These are phyloP conservation scores for Julus scandinavius DNA, from an alignment of 2,888 invertebrate genomes.

Conservation along the genomic window DNA sequence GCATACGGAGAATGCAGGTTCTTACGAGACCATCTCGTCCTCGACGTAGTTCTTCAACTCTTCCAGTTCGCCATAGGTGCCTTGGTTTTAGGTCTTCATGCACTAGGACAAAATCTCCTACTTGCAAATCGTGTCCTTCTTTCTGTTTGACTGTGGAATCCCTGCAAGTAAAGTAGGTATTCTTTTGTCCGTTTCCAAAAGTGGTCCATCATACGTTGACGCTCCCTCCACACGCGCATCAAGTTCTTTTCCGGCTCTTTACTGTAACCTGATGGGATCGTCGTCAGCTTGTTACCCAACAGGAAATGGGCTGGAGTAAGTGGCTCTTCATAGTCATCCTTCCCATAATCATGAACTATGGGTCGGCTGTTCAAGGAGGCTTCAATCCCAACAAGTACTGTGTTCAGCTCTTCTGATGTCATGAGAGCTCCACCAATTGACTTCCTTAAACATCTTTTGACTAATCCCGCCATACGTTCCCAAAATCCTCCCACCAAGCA, in stretches of 20 bases:
- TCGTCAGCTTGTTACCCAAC: background rate
- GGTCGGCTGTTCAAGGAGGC: background rate
- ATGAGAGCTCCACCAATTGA: background rate
- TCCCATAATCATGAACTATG: background rate
- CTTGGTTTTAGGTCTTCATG: background rate
- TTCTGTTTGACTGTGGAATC: background rate
- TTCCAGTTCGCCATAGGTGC: background rate
- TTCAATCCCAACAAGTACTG: background rate
- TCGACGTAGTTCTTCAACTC: background rate
- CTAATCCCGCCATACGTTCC: background rate
- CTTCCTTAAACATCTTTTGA: background rate
- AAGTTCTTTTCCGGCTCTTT: background rate
- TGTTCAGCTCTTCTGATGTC: background rate
- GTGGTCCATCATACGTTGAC: background rate
- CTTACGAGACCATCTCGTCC: conserved; percentile 36
- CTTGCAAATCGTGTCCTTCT: background rate
- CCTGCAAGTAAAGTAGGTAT: background rate
- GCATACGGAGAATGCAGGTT: background rate
- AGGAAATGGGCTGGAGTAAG: background rate
- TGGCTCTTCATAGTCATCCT: background rate
- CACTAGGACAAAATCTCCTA: background rate
- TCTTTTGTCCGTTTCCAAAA: background rate
- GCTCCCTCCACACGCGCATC: background rate
- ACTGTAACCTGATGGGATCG: background rate
- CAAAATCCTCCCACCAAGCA: background rate